phyloP scores from a whole-genome alignment of 2,113 vertebrate genomes.

The Fulmarus glacialis region DNA sequence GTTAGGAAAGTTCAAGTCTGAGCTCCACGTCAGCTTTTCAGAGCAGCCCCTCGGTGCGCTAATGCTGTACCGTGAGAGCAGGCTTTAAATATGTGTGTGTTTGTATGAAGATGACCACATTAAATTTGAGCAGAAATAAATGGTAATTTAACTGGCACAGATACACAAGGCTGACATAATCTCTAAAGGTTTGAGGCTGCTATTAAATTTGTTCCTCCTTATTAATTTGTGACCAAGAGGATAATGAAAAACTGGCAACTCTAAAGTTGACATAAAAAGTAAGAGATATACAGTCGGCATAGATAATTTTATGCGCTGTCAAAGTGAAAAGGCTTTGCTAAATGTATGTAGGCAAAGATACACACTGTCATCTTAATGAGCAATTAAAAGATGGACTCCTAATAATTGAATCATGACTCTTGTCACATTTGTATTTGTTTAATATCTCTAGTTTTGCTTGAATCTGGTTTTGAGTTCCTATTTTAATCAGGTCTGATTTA shows the following conservation, averaged over 20 bases:
- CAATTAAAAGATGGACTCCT: constrained; percentile 50
- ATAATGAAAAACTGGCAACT: constrained; percentile 44
- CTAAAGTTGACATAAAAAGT: constrained; percentile 4
- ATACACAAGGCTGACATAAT: constrained; percentile 7
- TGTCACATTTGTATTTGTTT: constrained; percentile 59
- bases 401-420: constrained; percentile 28
- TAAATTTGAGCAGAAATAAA: constrained; percentile 41
- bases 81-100: background rate
- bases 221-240: constrained; percentile 50
- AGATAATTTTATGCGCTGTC: constrained; percentile 53
- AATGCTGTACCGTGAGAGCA: background rate
- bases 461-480: background rate
- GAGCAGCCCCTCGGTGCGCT: background rate
- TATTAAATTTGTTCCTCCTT: constrained; percentile 51
- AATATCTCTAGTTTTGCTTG: background rate
- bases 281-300: background rate
- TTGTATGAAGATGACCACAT: constrained; percentile 29
- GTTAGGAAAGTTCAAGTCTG: background rate
- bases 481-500: constrained; percentile 39
- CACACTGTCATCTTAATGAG: constrained; percentile 23
- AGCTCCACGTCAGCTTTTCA: background rate
- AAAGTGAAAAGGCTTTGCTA: constrained; percentile 42
- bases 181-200: constrained; percentile 41
- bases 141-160: background rate
- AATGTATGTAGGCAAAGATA: constrained; percentile 13